Evolutionary conservation across 2,113 vertebrate genomes (phyloP).

Genomic region (Vanacampus margaritifer): DNA sequence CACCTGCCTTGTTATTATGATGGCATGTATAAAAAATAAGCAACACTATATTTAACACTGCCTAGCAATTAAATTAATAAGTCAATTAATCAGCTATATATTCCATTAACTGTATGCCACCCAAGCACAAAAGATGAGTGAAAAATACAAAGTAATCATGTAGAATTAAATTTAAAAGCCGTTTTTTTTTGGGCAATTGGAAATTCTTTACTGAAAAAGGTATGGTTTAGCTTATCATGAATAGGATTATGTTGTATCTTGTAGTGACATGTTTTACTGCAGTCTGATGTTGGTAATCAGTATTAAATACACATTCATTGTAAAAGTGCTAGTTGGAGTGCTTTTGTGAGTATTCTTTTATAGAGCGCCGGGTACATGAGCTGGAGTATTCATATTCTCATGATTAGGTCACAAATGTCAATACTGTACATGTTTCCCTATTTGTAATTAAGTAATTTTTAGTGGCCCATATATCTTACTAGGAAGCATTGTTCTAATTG

Average conservation of each 20-base stretch:
- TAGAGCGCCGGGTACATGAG: slow-evolving; percentile 39
- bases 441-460: slow-evolving; percentile 55
- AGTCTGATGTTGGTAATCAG: slow-evolving; percentile 25
- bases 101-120: slow-evolving; percentile 23
- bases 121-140: slow-evolving; percentile 20
- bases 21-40: slow-evolving; percentile 6
- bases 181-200: background rate
- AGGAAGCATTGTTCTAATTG: slow-evolving; percentile 33
- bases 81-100: slow-evolving; percentile 30
- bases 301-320: slow-evolving; percentile 11
- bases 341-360: slow-evolving; percentile 22
- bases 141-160: slow-evolving; percentile 8
- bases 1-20: background rate
- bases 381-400: slow-evolving; percentile 37
- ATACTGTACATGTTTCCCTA: slow-evolving; percentile 33
- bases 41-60: slow-evolving; percentile 19
- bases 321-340: slow-evolving; percentile 25
- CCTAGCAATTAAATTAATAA: slow-evolving; percentile 31
- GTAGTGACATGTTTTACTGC: background rate
- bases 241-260: background rate
- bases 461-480: slow-evolving; percentile 58
- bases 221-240: background rate
- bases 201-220: background rate
- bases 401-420: slow-evolving; percentile 63
- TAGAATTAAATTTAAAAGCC: slow-evolving; percentile 15